A percentile compares a stretch with the other conserved stretches of the same genome.
phyloP scores from a whole-genome alignment of 2,797 vertebrate species.

The Pseudochirops cupreus region DNA sequence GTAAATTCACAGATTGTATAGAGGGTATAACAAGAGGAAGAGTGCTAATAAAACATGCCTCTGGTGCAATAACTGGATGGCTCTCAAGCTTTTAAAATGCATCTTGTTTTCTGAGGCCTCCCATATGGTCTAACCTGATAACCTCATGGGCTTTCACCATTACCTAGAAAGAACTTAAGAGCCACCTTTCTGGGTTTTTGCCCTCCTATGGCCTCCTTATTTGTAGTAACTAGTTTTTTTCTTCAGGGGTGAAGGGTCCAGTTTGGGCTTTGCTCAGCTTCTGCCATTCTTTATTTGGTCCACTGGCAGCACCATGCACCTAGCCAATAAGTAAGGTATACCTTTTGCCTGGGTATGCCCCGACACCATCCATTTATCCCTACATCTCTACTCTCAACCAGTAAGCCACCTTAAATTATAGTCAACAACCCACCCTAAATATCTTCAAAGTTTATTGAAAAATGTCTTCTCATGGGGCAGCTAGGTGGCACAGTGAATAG shows the following conservation, averaged over 20 bases:
- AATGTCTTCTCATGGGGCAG: neutral
- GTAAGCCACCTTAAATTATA: neutral
- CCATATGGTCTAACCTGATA: neutral
- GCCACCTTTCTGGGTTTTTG: neutral
- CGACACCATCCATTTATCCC: neutral
- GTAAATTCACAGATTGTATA: neutral
- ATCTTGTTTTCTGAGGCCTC: neutral
- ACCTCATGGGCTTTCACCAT: neutral
- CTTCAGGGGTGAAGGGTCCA: neutral
- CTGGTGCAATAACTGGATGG: neutral
- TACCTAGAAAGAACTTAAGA: neutral
- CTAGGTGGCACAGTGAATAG: too few species aligned
- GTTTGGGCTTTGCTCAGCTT: neutral
- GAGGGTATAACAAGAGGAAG: neutral
- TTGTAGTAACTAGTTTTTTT: neutral
- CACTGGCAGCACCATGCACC: neutral
- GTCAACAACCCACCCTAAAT: neutral
- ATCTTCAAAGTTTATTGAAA: neutral
- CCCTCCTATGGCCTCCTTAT: neutral
- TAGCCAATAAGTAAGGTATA: neutral
- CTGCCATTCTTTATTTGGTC: neutral
- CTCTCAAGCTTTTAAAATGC: neutral
- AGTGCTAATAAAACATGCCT: neutral
- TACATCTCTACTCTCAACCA: neutral
- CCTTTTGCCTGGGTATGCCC: neutral